Evolutionary conservation across 2,113 vertebrate species (phyloP), one percentile per base, ranked within the genome.

Genomic region (Taurulus bubalis): DNA sequence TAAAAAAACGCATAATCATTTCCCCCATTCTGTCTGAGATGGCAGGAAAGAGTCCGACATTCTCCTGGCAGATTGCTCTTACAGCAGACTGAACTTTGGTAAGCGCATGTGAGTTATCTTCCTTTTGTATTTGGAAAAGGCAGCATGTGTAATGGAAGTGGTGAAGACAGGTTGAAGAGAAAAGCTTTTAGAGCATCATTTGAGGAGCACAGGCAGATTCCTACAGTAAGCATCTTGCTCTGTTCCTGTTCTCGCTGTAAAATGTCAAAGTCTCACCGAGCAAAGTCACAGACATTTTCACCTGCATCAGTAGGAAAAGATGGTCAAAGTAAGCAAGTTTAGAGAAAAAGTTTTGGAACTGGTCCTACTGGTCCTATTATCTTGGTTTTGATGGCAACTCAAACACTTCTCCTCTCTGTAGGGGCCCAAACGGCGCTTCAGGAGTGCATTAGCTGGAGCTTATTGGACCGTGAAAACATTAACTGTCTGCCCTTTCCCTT

Each of bases 21-120:
- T 90, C 86, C 89, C 28, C 85, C 73, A 71, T 65, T 82, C 67
- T 79, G 83, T 60, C 86, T 82, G 77, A 51, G 71, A 83, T 72
- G 80, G 73, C 91, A 91, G 90, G 86, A 93, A 92, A 88, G 80
- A 89, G 89, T 83, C 82, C 32, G 77, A 82, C 76, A 32, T 85
- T 82, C 87, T 89, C 82, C 77, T 6, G 67, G 80, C 85, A 87
- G 84, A 91, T 83, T 71, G 85, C 79, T 90, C 83, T 83, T 77
- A 60, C 67, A 76, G 42, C 63, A 66, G 56, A 75, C 32, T 80
- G 71, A 80, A 80, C 79, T 63, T 68, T 22, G 79, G 58, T 18
- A 16, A 45, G 68, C 42, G 34, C 47, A 67, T 69, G 77, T 87
- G 75, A 58, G 60, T 79, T 64, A 81, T 89, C 77, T 73, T 72